Conservation (phyloP, 64 coral and sea anemone genomes). For the Platygyra sinensis region DNA sequence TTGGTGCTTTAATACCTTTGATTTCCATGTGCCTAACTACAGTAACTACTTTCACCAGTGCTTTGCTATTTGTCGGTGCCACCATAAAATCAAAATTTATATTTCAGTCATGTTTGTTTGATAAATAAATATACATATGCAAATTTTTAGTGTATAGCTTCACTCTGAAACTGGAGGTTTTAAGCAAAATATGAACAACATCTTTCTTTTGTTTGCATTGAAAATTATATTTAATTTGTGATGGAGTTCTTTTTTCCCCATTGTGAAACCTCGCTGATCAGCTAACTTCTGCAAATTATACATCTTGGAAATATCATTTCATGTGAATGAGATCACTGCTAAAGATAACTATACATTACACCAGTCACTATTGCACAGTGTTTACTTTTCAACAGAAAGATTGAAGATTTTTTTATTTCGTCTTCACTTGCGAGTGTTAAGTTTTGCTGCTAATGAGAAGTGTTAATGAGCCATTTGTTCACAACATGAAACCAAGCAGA, state of each 20-base stretch:
- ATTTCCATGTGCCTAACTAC: background rate
- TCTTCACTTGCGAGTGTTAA: background rate
- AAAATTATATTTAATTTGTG: background rate
- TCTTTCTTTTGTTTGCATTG: background rate
- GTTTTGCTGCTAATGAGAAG: background rate
- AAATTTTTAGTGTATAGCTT: background rate
- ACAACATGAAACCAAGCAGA: background rate
- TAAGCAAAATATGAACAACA: background rate
- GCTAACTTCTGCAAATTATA: no score
- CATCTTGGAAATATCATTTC: no score
- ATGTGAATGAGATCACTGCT: no score
- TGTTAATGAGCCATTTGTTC: background rate
- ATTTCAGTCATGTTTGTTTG: constrained; percentile 17
- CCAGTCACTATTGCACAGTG: background rate
- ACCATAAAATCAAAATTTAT: background rate
- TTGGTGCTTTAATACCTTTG: background rate
- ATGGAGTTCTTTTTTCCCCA: no score
- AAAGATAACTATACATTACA: background rate
- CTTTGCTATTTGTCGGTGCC: background rate
- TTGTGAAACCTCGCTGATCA: no score
- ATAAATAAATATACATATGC: constrained; percentile 3
- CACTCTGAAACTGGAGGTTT: background rate
- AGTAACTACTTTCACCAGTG: background rate
- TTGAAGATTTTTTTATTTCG: background rate
- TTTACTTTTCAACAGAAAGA: background rate